Evolutionary conservation across 2,113 vertebrate genomes (phyloP), one percentile per base, ranked within the genome.

Genomic region (Enhydra lutris): DNA sequence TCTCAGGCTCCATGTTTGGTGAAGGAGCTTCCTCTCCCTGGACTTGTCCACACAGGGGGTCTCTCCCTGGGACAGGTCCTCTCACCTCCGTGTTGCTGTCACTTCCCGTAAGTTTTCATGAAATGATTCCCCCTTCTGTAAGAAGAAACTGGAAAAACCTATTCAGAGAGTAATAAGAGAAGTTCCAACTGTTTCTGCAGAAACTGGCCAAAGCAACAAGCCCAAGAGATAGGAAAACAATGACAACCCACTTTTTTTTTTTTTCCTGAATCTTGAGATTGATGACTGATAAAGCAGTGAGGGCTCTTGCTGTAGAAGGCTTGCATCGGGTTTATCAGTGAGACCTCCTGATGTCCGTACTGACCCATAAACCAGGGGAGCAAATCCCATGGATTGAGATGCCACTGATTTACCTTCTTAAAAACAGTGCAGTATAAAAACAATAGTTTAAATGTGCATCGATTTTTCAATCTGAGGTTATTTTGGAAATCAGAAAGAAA

Each of bases 81-180:
- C n/a, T 84, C 91, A 85, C 57, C 80, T 94, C 63, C 7, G 6
- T 59, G 74, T 59, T 23, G 17, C 36, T 45, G 17, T 82, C 21
- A 61, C 36, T 31, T 87, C 12, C 55, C 55, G 0, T 39, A 29
- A 55, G 7, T 89, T 52, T 31, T 71, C 39, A 80, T 31, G 96
- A 96, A 98, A 73, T 11, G 0, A 96, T 3, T 94, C 13, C 74
- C 88, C 81, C 55, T 96, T 36, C 78, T 85, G 47, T 61, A 91
- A 88, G 93, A 81, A 97, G 26, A 95, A 97, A 91, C 31, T 76
- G 42, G 52, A 95, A 96, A 97, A 96, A 34, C 76, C 14, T 91
- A 9, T 73, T 98, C 97, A 94, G 47, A 61, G n/a, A 85, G 18
- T 87, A 45, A 23, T 34, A 93, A 87, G 79, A 94, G 94, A 85